A percentile compares a stretch with the other conserved stretches of the same genome.
These are phyloP conservation scores for Cyrtonyx montezumae DNA, from an alignment of 2,113 vertebrate genomes.

Conservation along the genomic window DNA sequence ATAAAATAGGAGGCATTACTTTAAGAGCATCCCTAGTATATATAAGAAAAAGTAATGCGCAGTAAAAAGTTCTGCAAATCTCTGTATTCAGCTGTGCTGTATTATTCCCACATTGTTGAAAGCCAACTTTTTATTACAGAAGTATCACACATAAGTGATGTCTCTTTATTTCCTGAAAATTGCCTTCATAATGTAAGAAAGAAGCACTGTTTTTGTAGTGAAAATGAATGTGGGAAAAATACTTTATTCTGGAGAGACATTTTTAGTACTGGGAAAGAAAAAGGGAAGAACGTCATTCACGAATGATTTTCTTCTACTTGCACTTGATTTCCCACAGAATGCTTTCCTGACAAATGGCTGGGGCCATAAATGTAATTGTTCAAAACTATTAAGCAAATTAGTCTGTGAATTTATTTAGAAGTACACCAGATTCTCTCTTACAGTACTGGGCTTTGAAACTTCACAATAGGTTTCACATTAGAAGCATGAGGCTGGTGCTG, in stretches of 20 bases:
- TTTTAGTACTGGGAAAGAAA: background rate
- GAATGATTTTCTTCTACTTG: background rate
- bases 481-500: slow-evolving; percentile 55
- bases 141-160: background rate
- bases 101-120: background rate
- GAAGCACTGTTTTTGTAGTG: background rate
- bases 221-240: background rate
- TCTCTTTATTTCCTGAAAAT: background rate
- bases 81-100: background rate
- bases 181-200: background rate
- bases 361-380: slow-evolving; percentile 23
- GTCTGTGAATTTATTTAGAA: slow-evolving; percentile 55
- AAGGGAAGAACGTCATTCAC: background rate
- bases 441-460: slow-evolving; percentile 41
- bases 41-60: background rate
- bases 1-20: background rate
- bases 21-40: background rate
- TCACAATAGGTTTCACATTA: slow-evolving; percentile 61
- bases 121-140: background rate
- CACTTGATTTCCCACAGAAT: slow-evolving; percentile 22
- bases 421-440: slow-evolving; percentile 49
- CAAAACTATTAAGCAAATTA: slow-evolving; percentile 40
- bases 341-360: background rate
- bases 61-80: background rate
- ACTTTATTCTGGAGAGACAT: background rate